A percentile compares a stretch with the other conserved stretches of the same genome.
Conservation (phyloP, 1,140 invertebrate genomes). For the Drosophila arawakana region DNA sequence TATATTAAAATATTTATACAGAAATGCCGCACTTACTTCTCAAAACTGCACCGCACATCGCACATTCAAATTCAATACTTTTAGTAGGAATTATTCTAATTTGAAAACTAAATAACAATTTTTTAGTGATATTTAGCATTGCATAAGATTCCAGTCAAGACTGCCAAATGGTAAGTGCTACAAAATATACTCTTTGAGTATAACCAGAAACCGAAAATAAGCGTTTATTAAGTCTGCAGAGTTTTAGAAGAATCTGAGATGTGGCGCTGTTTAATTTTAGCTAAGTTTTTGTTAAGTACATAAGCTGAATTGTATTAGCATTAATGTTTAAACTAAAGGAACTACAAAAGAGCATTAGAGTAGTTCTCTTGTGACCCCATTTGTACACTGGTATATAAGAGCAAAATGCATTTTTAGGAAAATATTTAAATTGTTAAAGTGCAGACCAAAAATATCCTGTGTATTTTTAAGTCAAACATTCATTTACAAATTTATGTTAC, state of each 20-base stretch:
- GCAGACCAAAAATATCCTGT: too few relatives aligned
- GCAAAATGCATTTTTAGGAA: too few relatives aligned
- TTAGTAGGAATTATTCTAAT: slow-evolving; percentile 7
- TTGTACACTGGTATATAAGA: too few relatives aligned
- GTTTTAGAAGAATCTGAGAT: too few relatives aligned
- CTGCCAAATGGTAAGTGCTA: slow-evolving; percentile 26
- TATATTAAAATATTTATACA: not conserved
- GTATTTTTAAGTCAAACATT: not conserved
- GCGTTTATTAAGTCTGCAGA: not conserved
- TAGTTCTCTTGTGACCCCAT: too few relatives aligned
- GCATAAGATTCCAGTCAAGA: not conserved
- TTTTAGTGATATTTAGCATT: slow-evolving; percentile 17
- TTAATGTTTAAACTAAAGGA: too few relatives aligned
- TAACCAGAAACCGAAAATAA: not conserved
- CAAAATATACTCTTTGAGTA: not conserved
- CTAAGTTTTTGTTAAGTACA: too few relatives aligned
- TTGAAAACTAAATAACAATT: slow-evolving; percentile 6
- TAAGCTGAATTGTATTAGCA: too few relatives aligned
- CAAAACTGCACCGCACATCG: slow-evolving; percentile 33
- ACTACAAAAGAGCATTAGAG: too few relatives aligned
- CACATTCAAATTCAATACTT: slow-evolving; percentile 25
- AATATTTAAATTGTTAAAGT: too few relatives aligned
- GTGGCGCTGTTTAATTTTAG: too few relatives aligned
- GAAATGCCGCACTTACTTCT: not conserved
- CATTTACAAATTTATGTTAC: not conserved